These are phyloP conservation scores for Heteromormyrus szaboi DNA, from an alignment of 2,797 vertebrate genomes.

Conservation along the genomic window DNA sequence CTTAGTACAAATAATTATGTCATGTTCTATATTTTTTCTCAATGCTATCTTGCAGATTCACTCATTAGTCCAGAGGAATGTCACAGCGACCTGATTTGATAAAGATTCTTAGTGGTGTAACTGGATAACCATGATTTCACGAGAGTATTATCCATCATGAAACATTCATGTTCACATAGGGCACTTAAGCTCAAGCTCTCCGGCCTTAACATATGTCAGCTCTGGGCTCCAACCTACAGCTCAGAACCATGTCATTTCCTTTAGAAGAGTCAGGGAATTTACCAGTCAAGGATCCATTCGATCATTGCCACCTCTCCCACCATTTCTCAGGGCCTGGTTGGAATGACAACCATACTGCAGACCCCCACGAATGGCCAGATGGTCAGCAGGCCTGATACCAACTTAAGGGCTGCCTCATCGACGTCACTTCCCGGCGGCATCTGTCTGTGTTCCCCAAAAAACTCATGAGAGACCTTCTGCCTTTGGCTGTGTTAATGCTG, in stretches of 20 bases:
- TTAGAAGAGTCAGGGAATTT: neutral
- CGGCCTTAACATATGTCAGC: neutral
- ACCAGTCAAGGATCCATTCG: neutral
- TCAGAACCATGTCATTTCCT: neutral
- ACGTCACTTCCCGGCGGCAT: neutral
- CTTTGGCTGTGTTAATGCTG: neutral
- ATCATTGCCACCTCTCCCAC: neutral
- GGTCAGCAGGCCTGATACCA: neutral
- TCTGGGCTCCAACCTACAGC: neutral
- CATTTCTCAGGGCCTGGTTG: neutral
- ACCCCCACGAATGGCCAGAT: neutral
- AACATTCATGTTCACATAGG: neutral
- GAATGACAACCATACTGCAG: neutral
- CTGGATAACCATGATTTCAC: conserved; percentile 5
- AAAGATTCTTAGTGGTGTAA: conserved; percentile 22
- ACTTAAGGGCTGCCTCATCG: neutral
- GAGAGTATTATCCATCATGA: neutral
- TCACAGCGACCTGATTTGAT: conserved; percentile 17
- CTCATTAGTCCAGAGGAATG: neutral
- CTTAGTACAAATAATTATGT: neutral
- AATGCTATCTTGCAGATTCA: neutral
- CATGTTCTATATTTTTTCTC: neutral
- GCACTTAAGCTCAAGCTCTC: neutral
- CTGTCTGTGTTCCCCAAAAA: neutral
- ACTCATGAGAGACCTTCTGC: neutral